Evolutionary conservation across 2,888 invertebrate species (phyloP).

Genomic region (Eretmocerus hayati): DNA sequence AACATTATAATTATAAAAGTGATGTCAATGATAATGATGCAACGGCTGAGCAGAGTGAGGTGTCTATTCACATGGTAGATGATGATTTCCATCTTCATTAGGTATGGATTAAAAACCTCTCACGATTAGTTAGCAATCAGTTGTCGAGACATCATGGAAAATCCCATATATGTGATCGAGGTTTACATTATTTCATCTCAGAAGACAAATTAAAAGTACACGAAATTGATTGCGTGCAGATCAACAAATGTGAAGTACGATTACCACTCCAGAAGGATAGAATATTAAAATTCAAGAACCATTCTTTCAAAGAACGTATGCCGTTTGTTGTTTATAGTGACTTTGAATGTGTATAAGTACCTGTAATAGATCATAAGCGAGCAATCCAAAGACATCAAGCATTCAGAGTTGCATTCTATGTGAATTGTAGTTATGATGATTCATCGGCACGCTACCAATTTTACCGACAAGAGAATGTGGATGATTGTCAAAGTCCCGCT

Average conservation of each 20-base stretch:
- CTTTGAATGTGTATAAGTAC: slow-evolving; percentile 15
- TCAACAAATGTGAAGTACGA: slow-evolving; percentile 1
- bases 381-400: slow-evolving; percentile 20
- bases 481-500: neutral
- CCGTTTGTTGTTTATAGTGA: slow-evolving; percentile 17
- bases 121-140: slow-evolving; percentile 13
- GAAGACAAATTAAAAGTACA: slow-evolving; percentile 7
- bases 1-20: neutral
- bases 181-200: slow-evolving; percentile 20
- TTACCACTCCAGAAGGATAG: slow-evolving; percentile 7
- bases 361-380: neutral
- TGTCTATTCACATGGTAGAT: slow-evolving; percentile 13
- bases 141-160: neutral
- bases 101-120: slow-evolving; percentile 13
- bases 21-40: slow-evolving; percentile 24
- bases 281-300: slow-evolving; percentile 15
- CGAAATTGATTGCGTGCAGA: slow-evolving; percentile 5
- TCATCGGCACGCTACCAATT: slow-evolving; percentile 10
- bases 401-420: slow-evolving; percentile 25
- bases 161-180: slow-evolving; percentile 19
- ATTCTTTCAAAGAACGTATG: neutral
- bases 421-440: slow-evolving; percentile 25
- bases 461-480: slow-evolving; percentile 2
- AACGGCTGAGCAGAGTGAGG: slow-evolving; percentile 25
- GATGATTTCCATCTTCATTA: neutral